Conservation (phyloP, 2,113 vertebrate species). For the Candoia aspera region DNA sequence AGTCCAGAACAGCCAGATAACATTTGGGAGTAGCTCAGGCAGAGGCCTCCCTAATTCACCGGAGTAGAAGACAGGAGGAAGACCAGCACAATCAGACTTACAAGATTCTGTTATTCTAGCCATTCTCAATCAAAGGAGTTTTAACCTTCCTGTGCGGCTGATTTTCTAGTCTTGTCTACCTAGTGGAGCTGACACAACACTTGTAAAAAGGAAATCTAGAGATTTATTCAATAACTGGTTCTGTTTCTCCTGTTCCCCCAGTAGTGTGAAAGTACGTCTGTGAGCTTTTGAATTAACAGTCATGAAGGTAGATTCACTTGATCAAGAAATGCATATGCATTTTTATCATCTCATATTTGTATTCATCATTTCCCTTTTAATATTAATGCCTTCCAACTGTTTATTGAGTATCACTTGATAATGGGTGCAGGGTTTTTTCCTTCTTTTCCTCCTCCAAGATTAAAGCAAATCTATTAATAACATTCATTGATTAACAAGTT, state of each 20-base stretch:
- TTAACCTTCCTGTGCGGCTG: not conserved
- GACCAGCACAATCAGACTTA: not conserved
- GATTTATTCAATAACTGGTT: slow-evolving; percentile 29
- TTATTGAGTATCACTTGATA: slow-evolving; percentile 55
- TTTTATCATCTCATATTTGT: slow-evolving; percentile 50
- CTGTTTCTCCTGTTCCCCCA: slow-evolving; percentile 33
- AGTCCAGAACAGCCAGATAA: not conserved
- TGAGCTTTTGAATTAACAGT: slow-evolving; percentile 57
- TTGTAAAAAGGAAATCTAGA: slow-evolving; percentile 42
- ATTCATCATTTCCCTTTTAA: slow-evolving; percentile 62
- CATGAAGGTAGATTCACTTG: slow-evolving; percentile 46
- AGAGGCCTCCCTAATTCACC: not conserved
- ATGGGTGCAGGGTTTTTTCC: not conserved
- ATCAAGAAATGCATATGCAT: slow-evolving; percentile 49
- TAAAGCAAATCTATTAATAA: slow-evolving; percentile 62
- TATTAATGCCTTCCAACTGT: slow-evolving; percentile 61
- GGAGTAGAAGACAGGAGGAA: not conserved
- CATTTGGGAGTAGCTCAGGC: not conserved
- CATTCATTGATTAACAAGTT: slow-evolving; percentile 69
- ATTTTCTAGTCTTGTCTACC: not conserved
- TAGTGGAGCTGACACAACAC: slow-evolving; percentile 3
- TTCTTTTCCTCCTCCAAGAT: slow-evolving; percentile 37
- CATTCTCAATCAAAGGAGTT: not conserved
- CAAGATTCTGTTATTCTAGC: not conserved
- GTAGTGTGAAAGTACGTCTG: slow-evolving; percentile 49